Evolutionary conservation across 2,113 vertebrate genomes (phyloP).

Genomic region (Tamias sibiricus): DNA sequence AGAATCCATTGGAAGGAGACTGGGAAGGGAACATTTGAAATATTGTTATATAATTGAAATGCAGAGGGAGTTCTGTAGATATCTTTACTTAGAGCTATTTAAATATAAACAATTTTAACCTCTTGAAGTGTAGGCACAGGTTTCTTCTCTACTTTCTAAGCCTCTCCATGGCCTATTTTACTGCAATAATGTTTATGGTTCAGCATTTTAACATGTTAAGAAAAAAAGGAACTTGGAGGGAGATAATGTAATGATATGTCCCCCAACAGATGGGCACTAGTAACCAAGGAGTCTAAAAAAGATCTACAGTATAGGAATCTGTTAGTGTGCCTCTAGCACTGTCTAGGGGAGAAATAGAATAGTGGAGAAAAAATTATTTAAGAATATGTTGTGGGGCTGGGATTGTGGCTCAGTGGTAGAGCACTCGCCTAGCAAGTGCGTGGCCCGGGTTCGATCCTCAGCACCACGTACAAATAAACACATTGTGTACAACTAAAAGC

Average conservation of each 20-base stretch:
- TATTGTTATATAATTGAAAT: conserved; percentile 10
- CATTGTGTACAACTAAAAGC: no score
- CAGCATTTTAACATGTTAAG: conserved; percentile 44
- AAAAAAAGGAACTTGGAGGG: background rate
- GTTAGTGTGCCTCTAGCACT: conserved; percentile 72
- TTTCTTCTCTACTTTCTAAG: background rate
- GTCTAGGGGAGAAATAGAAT: conserved; percentile 74
- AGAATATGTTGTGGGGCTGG: conserved; percentile 29
- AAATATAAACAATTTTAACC: conserved; percentile 14
- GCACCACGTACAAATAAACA: no score
- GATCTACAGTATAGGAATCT: conserved; percentile 48
- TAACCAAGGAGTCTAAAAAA: conserved; percentile 54
- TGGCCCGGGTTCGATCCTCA: no score
- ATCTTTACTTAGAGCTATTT: background rate
- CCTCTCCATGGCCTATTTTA: conserved; percentile 31
- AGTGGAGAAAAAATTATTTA: conserved; percentile 44
- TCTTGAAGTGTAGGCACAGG: background rate
- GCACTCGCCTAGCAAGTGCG: no score
- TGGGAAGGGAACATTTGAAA: conserved; percentile 23
- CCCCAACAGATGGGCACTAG: conserved; percentile 57
- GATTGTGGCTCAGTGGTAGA: no score
- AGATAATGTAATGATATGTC: conserved; percentile 55
- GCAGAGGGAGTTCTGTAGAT: background rate
- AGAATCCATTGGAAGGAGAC: background rate
- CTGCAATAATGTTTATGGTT: conserved; percentile 45